phyloP scores from a whole-genome alignment of 2,888 invertebrate genomes.

The Listrodromus nycthemerus region DNA sequence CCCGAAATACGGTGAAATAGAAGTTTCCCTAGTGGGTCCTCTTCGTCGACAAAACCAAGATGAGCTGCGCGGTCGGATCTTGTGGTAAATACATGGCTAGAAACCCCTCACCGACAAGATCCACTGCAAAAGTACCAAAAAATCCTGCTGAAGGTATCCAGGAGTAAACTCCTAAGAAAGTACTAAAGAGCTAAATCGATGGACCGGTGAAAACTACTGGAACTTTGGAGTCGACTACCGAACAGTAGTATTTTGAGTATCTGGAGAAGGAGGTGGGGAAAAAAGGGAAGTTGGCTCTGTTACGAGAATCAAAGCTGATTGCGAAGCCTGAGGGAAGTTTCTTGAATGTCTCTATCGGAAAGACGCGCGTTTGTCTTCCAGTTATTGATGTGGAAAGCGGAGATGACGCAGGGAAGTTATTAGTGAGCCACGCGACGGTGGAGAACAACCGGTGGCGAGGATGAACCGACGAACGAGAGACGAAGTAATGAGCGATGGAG shows the following conservation, averaged over 20 bases:
- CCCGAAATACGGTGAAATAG: constrained; percentile 27
- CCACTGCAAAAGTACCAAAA: too few species aligned
- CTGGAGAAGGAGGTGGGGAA: neutral
- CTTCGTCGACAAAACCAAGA: neutral
- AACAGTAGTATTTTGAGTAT: too few species aligned
- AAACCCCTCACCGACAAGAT: neutral
- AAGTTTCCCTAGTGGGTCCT: constrained; percentile 7
- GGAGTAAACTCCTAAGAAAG: too few species aligned
- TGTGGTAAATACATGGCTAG: neutral
- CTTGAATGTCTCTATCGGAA: neutral
- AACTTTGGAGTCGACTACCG: too few species aligned
- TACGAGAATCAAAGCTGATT: neutral
- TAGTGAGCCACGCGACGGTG: neutral
- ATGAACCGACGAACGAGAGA: neutral
- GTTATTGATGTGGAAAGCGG: neutral
- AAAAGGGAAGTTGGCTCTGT: neutral
- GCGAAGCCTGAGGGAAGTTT: neutral
- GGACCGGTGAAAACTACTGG: too few species aligned
- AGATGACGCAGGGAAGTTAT: neutral
- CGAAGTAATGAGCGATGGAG: neutral
- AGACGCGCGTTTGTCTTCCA: neutral
- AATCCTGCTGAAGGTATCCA: too few species aligned
- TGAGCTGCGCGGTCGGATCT: neutral
- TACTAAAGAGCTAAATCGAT: too few species aligned
- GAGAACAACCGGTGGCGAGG: neutral